Base-by-base conservation (phyloP, 1,140 invertebrate species). In the Pseudomyrmex dendroicus region DNA sequence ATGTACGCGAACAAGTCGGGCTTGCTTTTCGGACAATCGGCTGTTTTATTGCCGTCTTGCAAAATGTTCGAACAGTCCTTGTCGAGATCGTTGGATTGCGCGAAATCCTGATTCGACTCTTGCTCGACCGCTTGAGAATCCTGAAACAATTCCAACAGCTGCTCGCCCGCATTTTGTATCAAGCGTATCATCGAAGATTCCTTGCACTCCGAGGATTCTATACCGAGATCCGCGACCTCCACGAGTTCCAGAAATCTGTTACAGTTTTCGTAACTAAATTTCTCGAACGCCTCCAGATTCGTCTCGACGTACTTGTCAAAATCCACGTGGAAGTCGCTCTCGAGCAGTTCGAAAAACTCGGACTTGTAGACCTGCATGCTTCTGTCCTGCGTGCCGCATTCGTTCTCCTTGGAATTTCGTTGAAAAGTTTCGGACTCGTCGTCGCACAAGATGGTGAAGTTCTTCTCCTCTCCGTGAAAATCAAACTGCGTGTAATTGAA, bases 81-180 rank as follows among this genome's bases (percentile, higher is more conserved):
- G 68, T 59, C 83, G 35, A 66, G 72, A 70, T 61, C 77, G 61
- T 15, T 86, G 56, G 8, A 1, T 67, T 25, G 44, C 35, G 25
- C 12, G 8, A 72, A 70, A 50, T 80, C 54, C 64, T 66, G 73
- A 59, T 50, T 83, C 17, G 2, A 3, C 46, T 84, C 61, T 63
- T 85, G 72, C 10, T 77, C 85, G 5, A 67, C 72, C 57, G 74
- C 57, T 44, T 70, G 76, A 62, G 82, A 84, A 67, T 89, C 85
- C 10, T 91, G 77, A 0, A 92, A 88, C 5, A 93, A 44, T 62
- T 92, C 92, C 15, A 92, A 91, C 61, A 92, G 88, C 57, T 91
- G 90, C 52, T 92, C 91, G 2, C 91, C 90, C 5, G 90, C 86
- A 44, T 89, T 89, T 63, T 90, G 86, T 17, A 90, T 82, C 13